Conservation (phyloP, 2,113 vertebrate genomes). For the Turnix velox region DNA sequence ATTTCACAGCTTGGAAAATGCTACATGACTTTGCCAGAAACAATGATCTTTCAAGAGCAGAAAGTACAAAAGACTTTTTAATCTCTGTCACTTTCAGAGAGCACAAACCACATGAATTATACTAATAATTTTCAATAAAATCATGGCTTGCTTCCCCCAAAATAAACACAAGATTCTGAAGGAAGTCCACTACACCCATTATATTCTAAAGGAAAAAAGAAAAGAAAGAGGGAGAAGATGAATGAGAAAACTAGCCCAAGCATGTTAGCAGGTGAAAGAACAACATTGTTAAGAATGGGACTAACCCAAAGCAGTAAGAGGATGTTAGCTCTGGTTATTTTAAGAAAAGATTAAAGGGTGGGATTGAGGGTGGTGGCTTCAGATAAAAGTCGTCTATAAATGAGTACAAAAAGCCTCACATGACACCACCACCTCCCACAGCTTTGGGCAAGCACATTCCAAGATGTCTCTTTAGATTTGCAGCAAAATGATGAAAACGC, state of each 20-base stretch:
- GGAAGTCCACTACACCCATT: background rate
- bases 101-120: background rate
- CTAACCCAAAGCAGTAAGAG: background rate
- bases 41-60: background rate
- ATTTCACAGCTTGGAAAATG: background rate
- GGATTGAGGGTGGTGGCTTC: background rate
- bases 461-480: background rate
- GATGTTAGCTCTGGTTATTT: background rate
- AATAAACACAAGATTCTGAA: background rate
- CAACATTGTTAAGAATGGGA: background rate
- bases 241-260: background rate
- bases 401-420: background rate
- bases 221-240: background rate
- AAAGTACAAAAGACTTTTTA: slow-evolving; percentile 2
- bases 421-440: background rate
- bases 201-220: background rate
- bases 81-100: background rate
- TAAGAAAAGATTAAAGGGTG: slow-evolving; percentile 10
- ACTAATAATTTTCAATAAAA: background rate
- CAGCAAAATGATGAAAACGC: background rate
- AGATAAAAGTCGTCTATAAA: background rate
- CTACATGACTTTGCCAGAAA: background rate
- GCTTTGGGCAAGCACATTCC: background rate
- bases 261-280: background rate
- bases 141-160: background rate